Conservation (phyloP, 92 coral and sea anemone genomes). For the Actinostola sp. region DNA sequence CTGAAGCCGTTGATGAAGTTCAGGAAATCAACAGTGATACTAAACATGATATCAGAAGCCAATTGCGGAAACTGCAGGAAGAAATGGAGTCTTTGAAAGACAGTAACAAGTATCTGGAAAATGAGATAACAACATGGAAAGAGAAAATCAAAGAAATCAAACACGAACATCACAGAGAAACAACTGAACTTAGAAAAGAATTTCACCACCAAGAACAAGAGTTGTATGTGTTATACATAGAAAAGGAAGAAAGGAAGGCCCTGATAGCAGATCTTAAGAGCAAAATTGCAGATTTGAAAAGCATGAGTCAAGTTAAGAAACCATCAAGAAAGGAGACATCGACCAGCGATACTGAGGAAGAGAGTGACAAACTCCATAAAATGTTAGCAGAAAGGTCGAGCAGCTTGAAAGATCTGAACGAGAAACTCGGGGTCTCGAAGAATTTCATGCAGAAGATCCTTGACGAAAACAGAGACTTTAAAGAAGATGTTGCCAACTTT, state of each 20-base stretch:
- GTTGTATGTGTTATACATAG: slow-evolving; percentile 28
- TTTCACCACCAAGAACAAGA: slow-evolving; percentile 26
- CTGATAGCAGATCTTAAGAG: slow-evolving; percentile 30
- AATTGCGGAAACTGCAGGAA: slow-evolving; percentile 30
- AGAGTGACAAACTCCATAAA: slow-evolving; percentile 17
- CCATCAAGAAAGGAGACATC: slow-evolving; percentile 1
- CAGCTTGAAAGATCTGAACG: slow-evolving; percentile 38
- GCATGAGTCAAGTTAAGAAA: background rate
- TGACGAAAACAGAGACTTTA: slow-evolving; percentile 56
- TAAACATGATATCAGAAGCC: no score
- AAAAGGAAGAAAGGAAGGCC: slow-evolving; percentile 29
- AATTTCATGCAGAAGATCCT: slow-evolving; percentile 39
- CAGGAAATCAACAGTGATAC: no score
- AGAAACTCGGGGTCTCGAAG: slow-evolving; percentile 42
- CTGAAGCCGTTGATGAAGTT: slow-evolving; percentile 27
- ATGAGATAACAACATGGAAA: slow-evolving; percentile 10
- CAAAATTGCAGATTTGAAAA: slow-evolving; percentile 24
- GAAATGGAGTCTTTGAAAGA: slow-evolving; percentile 35
- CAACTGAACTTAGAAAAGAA: slow-evolving; percentile 40
- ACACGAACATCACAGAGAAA: slow-evolving; percentile 28
- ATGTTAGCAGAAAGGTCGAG: slow-evolving; percentile 37
- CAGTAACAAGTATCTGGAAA: slow-evolving; percentile 8
- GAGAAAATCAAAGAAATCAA: slow-evolving; percentile 35
- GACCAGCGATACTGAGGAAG: slow-evolving; percentile 2
- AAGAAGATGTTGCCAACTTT: slow-evolving; percentile 24